phyloP scores from a whole-genome alignment of 2,888 invertebrate species.

The Clistopyga incitator region DNA sequence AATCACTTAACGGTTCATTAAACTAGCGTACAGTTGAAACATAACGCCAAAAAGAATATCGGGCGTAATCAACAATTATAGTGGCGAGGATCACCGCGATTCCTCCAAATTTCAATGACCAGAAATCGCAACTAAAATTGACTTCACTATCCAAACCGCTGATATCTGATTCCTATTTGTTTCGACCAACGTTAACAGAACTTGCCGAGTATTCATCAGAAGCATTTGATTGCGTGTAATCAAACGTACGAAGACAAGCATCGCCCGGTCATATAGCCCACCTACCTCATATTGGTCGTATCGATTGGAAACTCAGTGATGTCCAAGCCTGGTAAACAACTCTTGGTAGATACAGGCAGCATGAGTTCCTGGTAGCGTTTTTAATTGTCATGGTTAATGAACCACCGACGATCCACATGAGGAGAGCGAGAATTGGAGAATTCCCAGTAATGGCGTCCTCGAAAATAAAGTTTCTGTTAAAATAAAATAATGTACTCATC shows the following conservation, averaged over 20 bases:
- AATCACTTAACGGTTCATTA: too few species aligned
- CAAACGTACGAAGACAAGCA: slow-evolving; percentile 7
- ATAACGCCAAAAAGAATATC: neutral
- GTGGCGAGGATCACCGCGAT: neutral
- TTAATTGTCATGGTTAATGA: slow-evolving; percentile 68
- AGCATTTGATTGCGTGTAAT: slow-evolving; percentile 31
- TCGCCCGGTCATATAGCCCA: neutral
- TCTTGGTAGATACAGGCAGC: slow-evolving; percentile 60
- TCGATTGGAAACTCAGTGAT: slow-evolving; percentile 15
- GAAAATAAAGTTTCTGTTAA: slow-evolving; percentile 14
- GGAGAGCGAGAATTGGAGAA: slow-evolving; percentile 69
- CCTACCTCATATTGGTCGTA: slow-evolving; percentile 33
- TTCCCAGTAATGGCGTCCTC: slow-evolving; percentile 86
- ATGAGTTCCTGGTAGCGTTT: slow-evolving; percentile 57
- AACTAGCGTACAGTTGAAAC: too few species aligned
- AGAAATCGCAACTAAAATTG: neutral
- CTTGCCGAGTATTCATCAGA: neutral
- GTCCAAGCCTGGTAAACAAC: slow-evolving; percentile 54
- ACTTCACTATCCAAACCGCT: neutral
- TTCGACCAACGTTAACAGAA: neutral
- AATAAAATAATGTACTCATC: slow-evolving; percentile 12
- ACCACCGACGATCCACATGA: slow-evolving; percentile 73
- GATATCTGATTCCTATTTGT: neutral
- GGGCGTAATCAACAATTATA: neutral
- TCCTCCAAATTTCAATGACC: neutral